These are phyloP conservation scores for Ceramica pisi DNA, from an alignment of 2,888 invertebrate genomes.

Conservation along the genomic window DNA sequence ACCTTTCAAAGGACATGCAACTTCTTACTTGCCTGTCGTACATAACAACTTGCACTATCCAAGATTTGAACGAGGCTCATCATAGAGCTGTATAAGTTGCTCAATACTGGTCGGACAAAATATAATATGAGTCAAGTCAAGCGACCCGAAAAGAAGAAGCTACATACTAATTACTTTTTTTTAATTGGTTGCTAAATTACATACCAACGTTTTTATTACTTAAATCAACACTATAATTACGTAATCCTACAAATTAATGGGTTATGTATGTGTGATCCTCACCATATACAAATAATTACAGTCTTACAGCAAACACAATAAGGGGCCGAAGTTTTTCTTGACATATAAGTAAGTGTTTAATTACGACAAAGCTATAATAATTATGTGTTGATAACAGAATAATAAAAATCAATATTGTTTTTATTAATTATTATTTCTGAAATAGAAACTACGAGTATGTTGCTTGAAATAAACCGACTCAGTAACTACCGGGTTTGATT, in stretches of 20 bases:
- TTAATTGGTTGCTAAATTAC: too few species aligned
- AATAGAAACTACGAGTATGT: neutral
- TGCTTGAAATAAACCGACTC: too few species aligned
- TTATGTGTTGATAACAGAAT: neutral
- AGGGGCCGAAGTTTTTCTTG: neutral
- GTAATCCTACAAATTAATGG: neutral
- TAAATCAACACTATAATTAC: neutral
- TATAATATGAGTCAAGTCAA: too few species aligned
- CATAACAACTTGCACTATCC: too few species aligned
- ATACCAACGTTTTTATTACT: neutral
- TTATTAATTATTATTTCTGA: neutral
- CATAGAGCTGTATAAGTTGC: too few species aligned
- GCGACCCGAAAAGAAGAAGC: too few species aligned
- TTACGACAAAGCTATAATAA: neutral
- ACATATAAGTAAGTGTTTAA: neutral
- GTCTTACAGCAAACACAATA: neutral
- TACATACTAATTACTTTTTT: too few species aligned
- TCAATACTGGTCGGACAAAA: too few species aligned
- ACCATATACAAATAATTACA: neutral
- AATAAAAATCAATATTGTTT: neutral
- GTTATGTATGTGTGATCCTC: neutral
- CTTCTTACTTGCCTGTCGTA: too few species aligned
- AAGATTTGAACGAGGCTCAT: too few species aligned
- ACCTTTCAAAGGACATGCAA: too few species aligned
- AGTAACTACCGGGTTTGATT: too few species aligned